Conservation (phyloP, 2,113 vertebrate genomes). For the Actenoides lindsayi region DNA sequence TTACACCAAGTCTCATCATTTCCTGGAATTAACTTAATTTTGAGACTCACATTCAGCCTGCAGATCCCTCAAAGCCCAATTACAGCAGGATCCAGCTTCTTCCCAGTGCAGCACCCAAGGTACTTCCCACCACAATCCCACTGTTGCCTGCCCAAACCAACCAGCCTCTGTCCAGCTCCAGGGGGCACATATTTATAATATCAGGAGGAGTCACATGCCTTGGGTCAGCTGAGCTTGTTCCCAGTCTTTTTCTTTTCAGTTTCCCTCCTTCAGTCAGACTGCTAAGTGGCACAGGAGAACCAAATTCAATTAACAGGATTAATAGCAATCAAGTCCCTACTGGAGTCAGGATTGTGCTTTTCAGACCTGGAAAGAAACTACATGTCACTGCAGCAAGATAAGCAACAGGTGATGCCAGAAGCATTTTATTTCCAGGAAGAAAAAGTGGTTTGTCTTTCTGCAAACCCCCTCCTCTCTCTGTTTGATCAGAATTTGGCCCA, state of each 20-base stretch:
- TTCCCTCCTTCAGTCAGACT: neutral
- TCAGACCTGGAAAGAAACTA: conserved; percentile 19
- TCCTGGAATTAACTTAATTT: neutral
- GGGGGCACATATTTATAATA: neutral
- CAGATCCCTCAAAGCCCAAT: neutral
- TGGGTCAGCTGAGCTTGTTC: neutral
- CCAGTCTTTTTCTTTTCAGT: neutral
- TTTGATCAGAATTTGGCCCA: neutral
- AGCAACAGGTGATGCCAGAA: conserved; percentile 56
- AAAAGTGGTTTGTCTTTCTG: conserved; percentile 30
- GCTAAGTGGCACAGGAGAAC: conserved; percentile 14
- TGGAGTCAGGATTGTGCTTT: conserved; percentile 18
- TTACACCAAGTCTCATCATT: neutral
- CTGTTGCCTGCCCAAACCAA: fast-evolving
- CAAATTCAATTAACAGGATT: conserved; percentile 52
- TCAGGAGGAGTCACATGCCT: neutral
- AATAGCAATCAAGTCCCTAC: conserved; percentile 32
- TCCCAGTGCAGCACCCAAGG: neutral
- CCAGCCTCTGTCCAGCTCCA: fast-evolving
- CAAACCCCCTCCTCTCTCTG: neutral
- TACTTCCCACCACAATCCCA: neutral
- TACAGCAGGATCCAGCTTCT: neutral
- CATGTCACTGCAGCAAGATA: conserved; percentile 12
- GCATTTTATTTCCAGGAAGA: conserved; percentile 30
- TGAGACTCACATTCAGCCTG: neutral